A percentile compares a stretch with the other conserved stretches of the same genome.
phyloP scores from a whole-genome alignment of 2,888 invertebrate genomes.

The Stenotaenia linearis region DNA sequence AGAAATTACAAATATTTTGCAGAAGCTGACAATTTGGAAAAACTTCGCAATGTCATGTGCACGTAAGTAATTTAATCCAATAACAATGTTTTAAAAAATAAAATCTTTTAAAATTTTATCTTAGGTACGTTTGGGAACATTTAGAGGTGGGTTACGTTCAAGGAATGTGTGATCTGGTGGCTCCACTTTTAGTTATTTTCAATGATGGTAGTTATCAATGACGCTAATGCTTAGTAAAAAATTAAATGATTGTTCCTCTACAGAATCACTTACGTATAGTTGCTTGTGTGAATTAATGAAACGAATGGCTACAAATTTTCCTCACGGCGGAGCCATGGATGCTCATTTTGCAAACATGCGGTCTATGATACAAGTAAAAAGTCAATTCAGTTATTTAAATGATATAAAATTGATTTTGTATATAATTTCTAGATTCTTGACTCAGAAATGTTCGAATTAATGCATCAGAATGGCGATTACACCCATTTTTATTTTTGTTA shows the following conservation, averaged over 20 bases:
- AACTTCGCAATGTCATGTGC: conserved; percentile 90
- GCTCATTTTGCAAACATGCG: conserved; percentile 93
- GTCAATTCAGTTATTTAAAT: too few species aligned
- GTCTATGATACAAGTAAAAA: conserved; percentile 51
- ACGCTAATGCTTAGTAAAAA: neutral
- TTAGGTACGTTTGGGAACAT: conserved; percentile 93
- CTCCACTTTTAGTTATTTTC: conserved; percentile 84
- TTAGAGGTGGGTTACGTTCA: conserved; percentile 92
- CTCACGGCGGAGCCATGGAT: conserved; percentile 89
- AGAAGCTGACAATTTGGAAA: conserved; percentile 74
- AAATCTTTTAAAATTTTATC: too few species aligned
- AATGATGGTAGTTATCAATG: conserved; percentile 59
- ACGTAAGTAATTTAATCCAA: conserved; percentile 60
- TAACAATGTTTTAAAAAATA: neutral
- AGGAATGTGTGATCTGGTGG: conserved; percentile 94
- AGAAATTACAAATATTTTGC: conserved; percentile 90
- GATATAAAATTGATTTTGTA: neutral
- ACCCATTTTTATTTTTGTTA: conserved; percentile 97
- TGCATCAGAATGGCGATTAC: conserved; percentile 92
- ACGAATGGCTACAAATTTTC: conserved; percentile 84
- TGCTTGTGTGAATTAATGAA: conserved; percentile 88
- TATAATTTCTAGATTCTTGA: conserved; percentile 76
- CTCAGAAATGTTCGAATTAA: conserved; percentile 85
- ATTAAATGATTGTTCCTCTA: neutral
- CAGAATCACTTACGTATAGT: conserved; percentile 80